Conservation (phyloP, 2,888 invertebrate genomes). For the Drosophila acutilabella region DNA sequence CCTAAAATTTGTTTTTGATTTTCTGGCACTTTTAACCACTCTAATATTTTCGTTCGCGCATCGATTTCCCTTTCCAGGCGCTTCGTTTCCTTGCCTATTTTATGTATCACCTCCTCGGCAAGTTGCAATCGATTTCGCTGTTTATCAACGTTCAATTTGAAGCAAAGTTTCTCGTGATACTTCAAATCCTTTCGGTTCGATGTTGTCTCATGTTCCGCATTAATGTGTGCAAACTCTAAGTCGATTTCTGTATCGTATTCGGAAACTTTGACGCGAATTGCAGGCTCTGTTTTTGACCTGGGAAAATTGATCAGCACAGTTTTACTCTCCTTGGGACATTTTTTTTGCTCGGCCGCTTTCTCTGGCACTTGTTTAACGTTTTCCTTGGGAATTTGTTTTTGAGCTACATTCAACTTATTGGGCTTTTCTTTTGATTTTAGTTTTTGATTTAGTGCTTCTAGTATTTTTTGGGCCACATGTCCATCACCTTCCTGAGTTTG, state of each 20-base stretch:
- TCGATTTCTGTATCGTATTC: conserved; percentile 3
- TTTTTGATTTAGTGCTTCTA: too few species aligned
- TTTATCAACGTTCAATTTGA: background rate
- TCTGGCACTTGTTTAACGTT: too few species aligned
- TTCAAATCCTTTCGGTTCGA: background rate
- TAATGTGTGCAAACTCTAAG: background rate
- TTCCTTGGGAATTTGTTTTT: too few species aligned
- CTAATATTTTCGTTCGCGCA: background rate
- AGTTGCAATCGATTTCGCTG: background rate
- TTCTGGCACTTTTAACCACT: background rate
- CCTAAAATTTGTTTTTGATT: background rate
- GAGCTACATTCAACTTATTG: too few species aligned
- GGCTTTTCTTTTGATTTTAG: too few species aligned
- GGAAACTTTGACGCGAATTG: background rate
- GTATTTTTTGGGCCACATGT: background rate
- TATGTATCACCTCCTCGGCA: background rate
- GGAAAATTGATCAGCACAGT: background rate
- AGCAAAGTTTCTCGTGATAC: background rate
- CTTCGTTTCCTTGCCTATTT: background rate
- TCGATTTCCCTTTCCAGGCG: background rate
- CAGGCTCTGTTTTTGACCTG: background rate
- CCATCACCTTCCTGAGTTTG: background rate
- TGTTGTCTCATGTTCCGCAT: background rate
- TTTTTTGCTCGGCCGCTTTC: background rate
- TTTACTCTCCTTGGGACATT: background rate